Evolutionary conservation across 1,140 invertebrate genomes (phyloP).

Genomic region (Galleria mellonella): DNA sequence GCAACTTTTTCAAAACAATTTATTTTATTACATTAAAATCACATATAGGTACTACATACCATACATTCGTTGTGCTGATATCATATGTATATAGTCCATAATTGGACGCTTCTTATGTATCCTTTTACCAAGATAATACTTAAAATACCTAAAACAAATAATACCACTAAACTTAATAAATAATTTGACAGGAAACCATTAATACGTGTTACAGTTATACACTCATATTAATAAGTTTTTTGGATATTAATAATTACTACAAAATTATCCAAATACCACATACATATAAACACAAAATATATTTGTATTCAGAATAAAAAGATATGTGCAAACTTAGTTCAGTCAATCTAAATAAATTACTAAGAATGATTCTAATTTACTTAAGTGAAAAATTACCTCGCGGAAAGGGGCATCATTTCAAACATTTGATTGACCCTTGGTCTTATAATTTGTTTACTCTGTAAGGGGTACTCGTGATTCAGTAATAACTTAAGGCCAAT

Average conservation of each 20-base stretch:
- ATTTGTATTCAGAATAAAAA: too few relatives aligned
- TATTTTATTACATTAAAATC: too few relatives aligned
- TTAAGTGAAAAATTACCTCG: slow-evolving; percentile 70
- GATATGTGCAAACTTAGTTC: too few relatives aligned
- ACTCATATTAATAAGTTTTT: too few relatives aligned
- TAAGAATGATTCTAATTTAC: background rate
- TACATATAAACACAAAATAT: too few relatives aligned
- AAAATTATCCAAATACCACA: too few relatives aligned
- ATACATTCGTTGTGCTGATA: slow-evolving; percentile 59
- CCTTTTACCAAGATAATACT: slow-evolving; percentile 50
- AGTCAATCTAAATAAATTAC: too few relatives aligned
- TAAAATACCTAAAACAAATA: slow-evolving; percentile 46
- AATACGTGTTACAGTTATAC: too few relatives aligned
- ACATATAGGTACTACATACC: too few relatives aligned
- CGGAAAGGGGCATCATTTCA: slow-evolving; percentile 77
- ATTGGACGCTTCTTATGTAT: slow-evolving; percentile 54
- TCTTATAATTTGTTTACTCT: slow-evolving; percentile 80
- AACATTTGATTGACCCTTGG: slow-evolving; percentile 80
- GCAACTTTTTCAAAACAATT: too few relatives aligned
- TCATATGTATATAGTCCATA: slow-evolving; percentile 59
- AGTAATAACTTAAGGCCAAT: slow-evolving; percentile 83
- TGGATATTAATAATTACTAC: too few relatives aligned
- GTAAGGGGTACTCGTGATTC: slow-evolving; percentile 84
- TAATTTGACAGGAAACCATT: background rate
- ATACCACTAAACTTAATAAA: slow-evolving; percentile 5